phyloP scores from a whole-genome alignment of 2,888 invertebrate genomes.

The Aplocera efformata region DNA sequence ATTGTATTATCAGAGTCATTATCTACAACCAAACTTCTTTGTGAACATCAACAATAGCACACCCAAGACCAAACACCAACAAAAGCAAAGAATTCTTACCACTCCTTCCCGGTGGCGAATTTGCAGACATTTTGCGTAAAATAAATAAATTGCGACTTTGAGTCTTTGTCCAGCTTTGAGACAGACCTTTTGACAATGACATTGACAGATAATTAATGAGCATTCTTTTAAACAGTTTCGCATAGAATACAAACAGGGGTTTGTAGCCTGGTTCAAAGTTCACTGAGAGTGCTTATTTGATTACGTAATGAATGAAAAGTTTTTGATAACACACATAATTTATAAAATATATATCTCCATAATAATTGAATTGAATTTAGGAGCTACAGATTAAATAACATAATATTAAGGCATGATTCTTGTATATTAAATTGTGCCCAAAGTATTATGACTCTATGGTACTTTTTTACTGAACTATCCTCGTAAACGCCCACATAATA shows the following conservation, averaged over 20 bases:
- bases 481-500: too few relatives aligned
- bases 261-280: conserved; percentile 12
- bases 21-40: conserved; percentile 36
- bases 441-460: too few relatives aligned
- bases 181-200: conserved; percentile 69
- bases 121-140: conserved; percentile 68
- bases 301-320: too few relatives aligned
- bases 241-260: neutral
- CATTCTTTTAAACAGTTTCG: conserved; percentile 54
- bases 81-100: conserved; percentile 42
- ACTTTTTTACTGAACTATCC: too few relatives aligned
- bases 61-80: conserved; percentile 1
- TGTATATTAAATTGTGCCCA: too few relatives aligned
- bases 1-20: conserved; percentile 47
- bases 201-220: conserved; percentile 39
- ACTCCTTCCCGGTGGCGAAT: conserved; percentile 70
- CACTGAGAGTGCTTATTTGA: too few relatives aligned
- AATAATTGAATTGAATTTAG: too few relatives aligned
- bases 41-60: conserved; percentile 2
- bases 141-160: conserved; percentile 61
- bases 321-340: too few relatives aligned
- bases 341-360: too few relatives aligned
- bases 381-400: too few relatives aligned
- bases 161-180: conserved; percentile 61
- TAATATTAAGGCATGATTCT: too few relatives aligned